Evolutionary conservation across 2,113 vertebrate species (phyloP), one percentile per base, ranked within the genome.

Genomic region (Chrysochloris asiatica): DNA sequence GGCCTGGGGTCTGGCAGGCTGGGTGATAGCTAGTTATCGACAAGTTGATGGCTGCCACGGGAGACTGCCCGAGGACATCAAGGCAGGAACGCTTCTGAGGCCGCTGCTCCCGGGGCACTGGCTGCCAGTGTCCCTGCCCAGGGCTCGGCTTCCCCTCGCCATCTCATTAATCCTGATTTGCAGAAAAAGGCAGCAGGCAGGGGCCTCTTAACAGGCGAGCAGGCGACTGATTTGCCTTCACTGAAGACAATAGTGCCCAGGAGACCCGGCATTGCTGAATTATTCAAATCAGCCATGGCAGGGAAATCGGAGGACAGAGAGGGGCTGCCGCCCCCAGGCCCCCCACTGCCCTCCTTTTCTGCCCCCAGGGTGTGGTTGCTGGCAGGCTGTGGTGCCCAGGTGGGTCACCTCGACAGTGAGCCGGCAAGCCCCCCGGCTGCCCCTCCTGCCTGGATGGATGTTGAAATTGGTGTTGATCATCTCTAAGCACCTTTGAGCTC

Each of bases 151-250:
- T 97, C 98, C 98, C 97, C 98, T 97, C 96, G 73, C 97, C 92
- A 67, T 96, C 98, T 99, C 98, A 98, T 99, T 98, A 99, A 98
- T 97, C 98, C 98, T 98, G 98, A 99, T 99, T 99, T 98, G 98
- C 98, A 97, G 98, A 97, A 97, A 92, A 96, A 97, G 98, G 98
- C 97, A 98, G 98, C 97, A 97, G 98, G 98, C 97, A 98, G 97
- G 98, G 97, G 95, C 97, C 97, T 97, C 97, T 96, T 96, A 97
- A 93, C 97, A 96, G 97, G 97, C 97, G 95, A 93, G 97, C 97
- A 65, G 97, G 97, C 97, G 97, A 97, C 98, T 98, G 98, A 97
- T 98, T 98, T 97, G 98, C 98, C 98, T 98, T 97, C 75, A 61
- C 97, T 94, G 98, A 97, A 98, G 98, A 98, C 98, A 98, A 98